These are phyloP conservation scores for Ceratosolen fusciceps DNA, from an alignment of 1,140 invertebrate genomes.

Conservation along the genomic window DNA sequence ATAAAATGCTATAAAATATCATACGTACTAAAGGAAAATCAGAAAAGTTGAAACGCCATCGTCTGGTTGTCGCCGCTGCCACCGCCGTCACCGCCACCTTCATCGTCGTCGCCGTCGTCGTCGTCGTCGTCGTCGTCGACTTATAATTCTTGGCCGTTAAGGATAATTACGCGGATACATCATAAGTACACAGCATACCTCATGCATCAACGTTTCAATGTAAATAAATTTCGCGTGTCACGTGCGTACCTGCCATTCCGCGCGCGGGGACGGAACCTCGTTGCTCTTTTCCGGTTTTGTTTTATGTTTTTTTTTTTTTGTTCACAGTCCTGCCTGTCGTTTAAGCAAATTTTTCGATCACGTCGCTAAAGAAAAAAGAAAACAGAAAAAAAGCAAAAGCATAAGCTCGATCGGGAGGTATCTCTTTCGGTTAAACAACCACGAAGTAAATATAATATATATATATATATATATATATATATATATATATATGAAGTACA, in stretches of 20 bases:
- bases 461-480: too few relatives aligned
- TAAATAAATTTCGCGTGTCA: conserved; percentile 46
- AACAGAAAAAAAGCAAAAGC: too few relatives aligned
- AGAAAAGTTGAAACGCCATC: background rate
- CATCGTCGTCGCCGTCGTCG: conserved; percentile 11
- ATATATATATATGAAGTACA: too few relatives aligned
- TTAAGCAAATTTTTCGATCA: background rate
- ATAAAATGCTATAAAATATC: background rate
- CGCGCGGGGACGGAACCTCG: conserved; percentile 30
- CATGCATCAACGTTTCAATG: conserved; percentile 38
- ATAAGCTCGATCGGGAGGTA: conserved; percentile 13
- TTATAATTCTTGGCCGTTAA: conserved; percentile 14
- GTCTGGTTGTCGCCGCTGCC: too few relatives aligned
- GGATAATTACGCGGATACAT: conserved; percentile 30
- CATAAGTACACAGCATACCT: conserved; percentile 42
- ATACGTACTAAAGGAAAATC: conserved; percentile 4
- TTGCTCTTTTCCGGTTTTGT: conserved; percentile 16
- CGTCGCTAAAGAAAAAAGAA: conserved; percentile 6
- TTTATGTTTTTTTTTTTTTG: background rate
- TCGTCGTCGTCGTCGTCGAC: conserved; percentile 21
- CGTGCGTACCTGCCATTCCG: conserved; percentile 48
- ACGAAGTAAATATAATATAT: too few relatives aligned
- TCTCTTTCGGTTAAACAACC: too few relatives aligned
- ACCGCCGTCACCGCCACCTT: background rate
- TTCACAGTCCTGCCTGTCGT: background rate